These are phyloP conservation scores for Leucosticte australis DNA, from an alignment of 2,113 vertebrate genomes.

Conservation along the genomic window DNA sequence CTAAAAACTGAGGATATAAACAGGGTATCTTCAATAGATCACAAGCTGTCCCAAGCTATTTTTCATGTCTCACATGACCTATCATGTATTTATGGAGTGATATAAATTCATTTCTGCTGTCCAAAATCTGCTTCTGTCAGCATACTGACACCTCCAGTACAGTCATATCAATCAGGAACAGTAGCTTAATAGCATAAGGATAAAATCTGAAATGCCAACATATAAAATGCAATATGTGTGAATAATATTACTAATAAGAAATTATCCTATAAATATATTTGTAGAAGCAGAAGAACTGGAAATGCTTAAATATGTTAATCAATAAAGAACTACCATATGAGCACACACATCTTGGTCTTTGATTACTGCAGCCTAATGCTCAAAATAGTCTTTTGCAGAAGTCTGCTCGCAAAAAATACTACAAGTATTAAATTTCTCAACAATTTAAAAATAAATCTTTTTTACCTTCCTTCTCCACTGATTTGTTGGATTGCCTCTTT, in stretches of 20 bases:
- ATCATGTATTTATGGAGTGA: not conserved
- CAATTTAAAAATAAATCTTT: not conserved
- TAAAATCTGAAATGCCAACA: not conserved
- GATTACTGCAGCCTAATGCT: not conserved
- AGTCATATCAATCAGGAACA: not conserved
- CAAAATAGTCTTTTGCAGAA: not conserved
- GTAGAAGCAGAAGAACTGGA: not conserved
- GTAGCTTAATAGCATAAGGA: not conserved
- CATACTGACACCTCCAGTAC: not conserved
- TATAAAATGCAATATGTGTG: not conserved
- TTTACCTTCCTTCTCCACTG: not conserved
- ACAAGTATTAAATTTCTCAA: not conserved
- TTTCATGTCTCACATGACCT: not conserved
- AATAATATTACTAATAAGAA: not conserved
- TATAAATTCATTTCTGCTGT: not conserved
- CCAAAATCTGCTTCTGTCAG: slow-evolving; percentile 17
- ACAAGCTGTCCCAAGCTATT: not conserved
- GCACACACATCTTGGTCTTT: not conserved
- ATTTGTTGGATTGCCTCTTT: not conserved
- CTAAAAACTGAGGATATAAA: not conserved
- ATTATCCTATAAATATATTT: not conserved
- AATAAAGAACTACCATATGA: not conserved
- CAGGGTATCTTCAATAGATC: not conserved
- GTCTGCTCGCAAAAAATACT: not conserved
- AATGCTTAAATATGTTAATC: not conserved